Conservation (phyloP, 1,140 invertebrate species). For the Scaptodrosophila lebanonensis region DNA sequence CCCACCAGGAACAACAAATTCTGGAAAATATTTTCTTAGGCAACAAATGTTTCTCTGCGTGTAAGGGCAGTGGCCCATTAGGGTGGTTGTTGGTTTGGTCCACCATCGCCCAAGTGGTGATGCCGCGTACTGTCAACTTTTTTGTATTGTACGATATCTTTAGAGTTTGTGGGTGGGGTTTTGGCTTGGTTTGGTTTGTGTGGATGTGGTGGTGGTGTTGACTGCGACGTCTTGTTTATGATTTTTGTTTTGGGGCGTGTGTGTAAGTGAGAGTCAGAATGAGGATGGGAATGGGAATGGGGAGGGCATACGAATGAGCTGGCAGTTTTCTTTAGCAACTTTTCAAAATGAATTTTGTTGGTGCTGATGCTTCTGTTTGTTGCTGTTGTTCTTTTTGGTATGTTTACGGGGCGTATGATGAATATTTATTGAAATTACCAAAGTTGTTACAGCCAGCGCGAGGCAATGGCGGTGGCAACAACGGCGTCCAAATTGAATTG, state of each 20-base stretch:
- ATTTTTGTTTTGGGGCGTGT: slow-evolving; percentile 40
- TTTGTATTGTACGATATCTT: too few relatives aligned
- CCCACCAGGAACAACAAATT: too few relatives aligned
- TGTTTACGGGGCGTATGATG: slow-evolving; percentile 63
- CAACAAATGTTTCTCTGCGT: too few relatives aligned
- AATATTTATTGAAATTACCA: slow-evolving; percentile 76
- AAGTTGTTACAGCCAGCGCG: slow-evolving; percentile 48
- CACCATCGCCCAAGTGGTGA: slow-evolving; percentile 22
- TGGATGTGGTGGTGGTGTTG: slow-evolving; percentile 11
- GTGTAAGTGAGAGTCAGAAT: too few relatives aligned
- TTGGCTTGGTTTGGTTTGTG: not conserved
- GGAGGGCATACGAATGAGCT: slow-evolving; percentile 17
- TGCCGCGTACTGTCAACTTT: slow-evolving; percentile 58
- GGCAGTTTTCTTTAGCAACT: slow-evolving; percentile 22
- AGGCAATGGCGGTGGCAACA: too few relatives aligned
- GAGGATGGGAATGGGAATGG: too few relatives aligned
- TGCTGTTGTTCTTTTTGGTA: slow-evolving; percentile 11
- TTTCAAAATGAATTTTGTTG: slow-evolving; percentile 56
- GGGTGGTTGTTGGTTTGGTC: too few relatives aligned
- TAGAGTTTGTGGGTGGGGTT: slow-evolving; percentile 35
- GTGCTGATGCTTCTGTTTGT: slow-evolving; percentile 4
- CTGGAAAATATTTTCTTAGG: too few relatives aligned
- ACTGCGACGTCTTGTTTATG: slow-evolving; percentile 59
- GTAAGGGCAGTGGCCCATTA: too few relatives aligned
- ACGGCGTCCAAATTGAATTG: slow-evolving; percentile 72